phyloP scores from a whole-genome alignment of 1,140 invertebrate genomes.

The Caerostris darwini region DNA sequence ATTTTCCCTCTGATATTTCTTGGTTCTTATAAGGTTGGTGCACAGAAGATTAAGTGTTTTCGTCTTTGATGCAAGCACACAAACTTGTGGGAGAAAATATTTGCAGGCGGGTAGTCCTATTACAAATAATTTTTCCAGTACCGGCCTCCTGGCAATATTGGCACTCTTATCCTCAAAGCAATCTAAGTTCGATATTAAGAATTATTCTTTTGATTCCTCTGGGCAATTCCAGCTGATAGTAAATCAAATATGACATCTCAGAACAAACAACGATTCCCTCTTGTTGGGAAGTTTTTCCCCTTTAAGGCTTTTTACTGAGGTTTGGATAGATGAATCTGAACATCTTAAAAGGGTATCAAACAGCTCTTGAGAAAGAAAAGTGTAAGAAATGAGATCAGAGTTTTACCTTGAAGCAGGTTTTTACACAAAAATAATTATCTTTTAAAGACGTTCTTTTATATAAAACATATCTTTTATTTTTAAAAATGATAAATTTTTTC shows the following conservation, averaged over 20 bases:
- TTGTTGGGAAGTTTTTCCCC: background rate
- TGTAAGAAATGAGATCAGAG: background rate
- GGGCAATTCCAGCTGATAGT: conserved; percentile 6
- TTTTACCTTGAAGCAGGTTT: too few species aligned
- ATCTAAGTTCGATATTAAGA: conserved; percentile 29
- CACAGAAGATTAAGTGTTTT: conserved; percentile 1
- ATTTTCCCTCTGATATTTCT: too few species aligned
- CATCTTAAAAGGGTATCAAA: background rate
- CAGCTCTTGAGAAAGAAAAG: background rate
- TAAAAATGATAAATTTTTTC: too few species aligned
- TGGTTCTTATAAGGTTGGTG: background rate
- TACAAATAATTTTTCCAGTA: background rate
- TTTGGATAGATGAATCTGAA: background rate
- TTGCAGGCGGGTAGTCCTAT: background rate
- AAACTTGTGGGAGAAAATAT: background rate
- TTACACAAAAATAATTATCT: background rate
- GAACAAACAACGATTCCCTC: background rate
- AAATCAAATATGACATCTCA: conserved; percentile 40
- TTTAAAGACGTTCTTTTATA: background rate
- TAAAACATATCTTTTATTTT: too few species aligned
- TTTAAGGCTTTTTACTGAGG: background rate
- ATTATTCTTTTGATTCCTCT: conserved; percentile 20
- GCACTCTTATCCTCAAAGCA: conserved; percentile 24
- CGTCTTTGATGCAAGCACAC: background rate
- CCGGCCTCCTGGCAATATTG: background rate